These are phyloP conservation scores for Stigmatopora argus DNA, from an alignment of 2,113 vertebrate genomes.

Conservation along the genomic window DNA sequence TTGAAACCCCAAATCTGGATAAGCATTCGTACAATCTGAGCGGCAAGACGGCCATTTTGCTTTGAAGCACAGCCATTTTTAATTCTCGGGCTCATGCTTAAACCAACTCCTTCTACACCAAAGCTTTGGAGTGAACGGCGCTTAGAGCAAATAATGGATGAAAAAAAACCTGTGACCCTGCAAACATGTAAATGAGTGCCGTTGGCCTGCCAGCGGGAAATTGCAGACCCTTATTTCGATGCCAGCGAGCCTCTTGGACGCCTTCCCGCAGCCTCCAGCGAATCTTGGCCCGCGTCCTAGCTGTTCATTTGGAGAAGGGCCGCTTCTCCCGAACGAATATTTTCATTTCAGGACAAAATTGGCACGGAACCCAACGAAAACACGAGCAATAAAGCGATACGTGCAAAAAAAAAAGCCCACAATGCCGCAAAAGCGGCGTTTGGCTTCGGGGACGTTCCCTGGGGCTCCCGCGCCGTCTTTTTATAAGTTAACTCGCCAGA, in stretches of 20 bases:
- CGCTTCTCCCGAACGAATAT: neutral
- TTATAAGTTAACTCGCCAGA: constrained; percentile 12
- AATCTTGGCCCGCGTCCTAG: constrained; percentile 24
- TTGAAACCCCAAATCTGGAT: neutral
- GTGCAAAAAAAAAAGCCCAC: neutral
- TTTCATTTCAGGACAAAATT: constrained; percentile 8
- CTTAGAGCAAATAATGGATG: neutral
- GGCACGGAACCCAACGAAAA: neutral
- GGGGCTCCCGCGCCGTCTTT: neutral
- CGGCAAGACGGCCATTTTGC: neutral
- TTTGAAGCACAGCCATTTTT: neutral
- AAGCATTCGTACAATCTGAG: neutral
- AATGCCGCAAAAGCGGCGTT: neutral
- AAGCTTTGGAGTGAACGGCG: neutral
- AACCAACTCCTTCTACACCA: neutral
- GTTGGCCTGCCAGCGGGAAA: neutral
- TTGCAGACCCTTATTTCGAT: neutral
- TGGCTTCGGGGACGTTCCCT: neutral
- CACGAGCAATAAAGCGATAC: no score
- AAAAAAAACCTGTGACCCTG: neutral
- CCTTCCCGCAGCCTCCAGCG: constrained; percentile 7
- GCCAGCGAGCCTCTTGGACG: constrained; percentile 7
- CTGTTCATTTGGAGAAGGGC: constrained; percentile 10
- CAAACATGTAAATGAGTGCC: neutral
- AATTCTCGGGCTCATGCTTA: neutral